Base-by-base conservation (phyloP, 30 jellyfish, hydroid and myxozoan species). In the Aurelia aurita region DNA sequence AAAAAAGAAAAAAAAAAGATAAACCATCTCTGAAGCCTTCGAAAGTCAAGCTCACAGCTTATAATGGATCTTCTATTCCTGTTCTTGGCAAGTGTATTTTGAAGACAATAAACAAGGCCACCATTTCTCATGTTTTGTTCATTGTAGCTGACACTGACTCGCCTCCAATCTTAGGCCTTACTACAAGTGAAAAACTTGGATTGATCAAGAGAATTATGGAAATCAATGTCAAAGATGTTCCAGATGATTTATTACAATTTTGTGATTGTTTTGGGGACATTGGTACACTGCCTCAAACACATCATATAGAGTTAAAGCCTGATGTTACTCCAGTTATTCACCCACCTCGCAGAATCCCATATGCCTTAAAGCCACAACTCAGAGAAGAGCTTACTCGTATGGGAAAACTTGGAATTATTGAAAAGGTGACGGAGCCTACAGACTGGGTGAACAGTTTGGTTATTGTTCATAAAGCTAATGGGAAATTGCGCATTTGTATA, bases 321-420 rank as follows among this genome's bases (percentile, higher is more conserved):
- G 68, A 23, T 26, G 62, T 76, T 53, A 18, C 86, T 53, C 61
- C 88, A 13, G 85, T 72, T 44, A 27, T 72, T 72, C 85, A 72
- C 18, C 79, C 80, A 19, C n/a, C 81, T 34, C 81, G 20, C n/a
- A 69, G 28, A 69, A 34, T 34, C 11, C 74, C 74, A 62, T 16
- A 16, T 62, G 34, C 95, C 27, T 58, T 86, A 39, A 62, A 79
- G 25, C 81, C 44, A 12, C 1, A 60, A 12, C 82, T 79, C 39
- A 87, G 77, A 66, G 46, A 79, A 31, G 97, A 89, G 64, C 75
- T 84, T 1, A 44, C 70, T 12, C 57, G 96, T n/a, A 88, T 82
- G 97, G 90, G 12, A 21, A 46, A 85, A 12, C 59, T 82, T 11
- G 77, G 64, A 18, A 76, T 89, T 22, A 85, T 89, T n/a, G 45